Evolutionary conservation across 2,797 vertebrate genomes (phyloP), one percentile per base, ranked within the genome.

Genomic region (Crenuchus spilurus): DNA sequence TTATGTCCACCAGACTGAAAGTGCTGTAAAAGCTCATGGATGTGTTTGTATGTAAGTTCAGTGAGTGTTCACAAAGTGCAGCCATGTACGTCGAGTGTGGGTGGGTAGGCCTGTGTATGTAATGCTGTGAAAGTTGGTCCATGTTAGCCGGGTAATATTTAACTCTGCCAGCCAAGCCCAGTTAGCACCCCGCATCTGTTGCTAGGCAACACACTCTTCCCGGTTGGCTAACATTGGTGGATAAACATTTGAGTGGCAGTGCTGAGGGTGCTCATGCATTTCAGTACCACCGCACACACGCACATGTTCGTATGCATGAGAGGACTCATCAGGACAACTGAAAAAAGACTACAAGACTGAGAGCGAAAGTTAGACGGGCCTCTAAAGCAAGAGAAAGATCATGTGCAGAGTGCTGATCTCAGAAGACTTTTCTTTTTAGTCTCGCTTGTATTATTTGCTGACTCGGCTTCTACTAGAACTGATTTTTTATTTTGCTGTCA

Each of bases 131-230:
- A 74, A 64, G 66, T 77, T 67, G 70, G 71, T 42, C 41, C 35
- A 30, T 69, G 63, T 75, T 71, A 41, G 58, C 46, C 33, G 41
- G 70, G 68, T 75, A 80, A 78, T 82, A 49, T 80, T 80, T 85
- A 78, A 74, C 65, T 79, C 75, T 52, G 78, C 74, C 74, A 79
- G 69, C 63, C 37, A 61, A 73, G 79, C 70, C 70, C 70, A 72
- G 71, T 77, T 76, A 72, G 68, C 80, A 87, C 82, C 82, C 61
- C 82, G 80, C 83, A 90, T 88, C 83, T 91, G 92, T 93, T 92
- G 88, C 90, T 91, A 91, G 82, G 92, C 90, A 93, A 92, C 91
- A 80, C 51, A 67, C 79, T 74, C 84, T 87, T 88, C 82, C 81
- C 81, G 57, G 39, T 48, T n/a, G n/a, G 74, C 74, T 75, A 73